A percentile compares a stretch with the other conserved stretches of the same genome.
Evolutionary conservation across 2,888 invertebrate species (phyloP).

Genomic region (Archaeoteleia sp.): DNA sequence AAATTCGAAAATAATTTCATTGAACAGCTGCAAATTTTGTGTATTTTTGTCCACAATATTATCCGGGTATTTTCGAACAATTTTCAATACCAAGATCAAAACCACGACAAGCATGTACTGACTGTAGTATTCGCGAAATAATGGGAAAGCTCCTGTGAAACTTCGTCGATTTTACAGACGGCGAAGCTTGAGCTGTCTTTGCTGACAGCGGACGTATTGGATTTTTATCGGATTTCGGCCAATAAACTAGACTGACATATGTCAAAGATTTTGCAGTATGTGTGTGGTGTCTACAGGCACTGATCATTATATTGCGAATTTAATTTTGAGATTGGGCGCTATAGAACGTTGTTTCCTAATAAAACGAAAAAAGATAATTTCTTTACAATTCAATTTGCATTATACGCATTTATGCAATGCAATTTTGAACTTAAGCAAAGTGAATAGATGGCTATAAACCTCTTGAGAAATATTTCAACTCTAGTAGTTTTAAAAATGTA

Average conservation of each 20-base stretch:
- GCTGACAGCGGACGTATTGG: constrained; percentile 60
- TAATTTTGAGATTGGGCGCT: constrained; percentile 13
- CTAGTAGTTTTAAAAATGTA: no score
- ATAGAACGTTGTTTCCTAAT: no score
- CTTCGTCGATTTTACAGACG: constrained; percentile 47
- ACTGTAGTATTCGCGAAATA: constrained; percentile 41
- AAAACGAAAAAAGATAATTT: no score
- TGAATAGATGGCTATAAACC: no score
- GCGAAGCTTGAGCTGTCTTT: constrained; percentile 42
- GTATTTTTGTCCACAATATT: no score
- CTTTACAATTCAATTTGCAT: no score
- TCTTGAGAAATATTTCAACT: no score
- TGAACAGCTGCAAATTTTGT: no score
- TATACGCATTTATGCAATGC: no score
- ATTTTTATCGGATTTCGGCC: constrained; percentile 64
- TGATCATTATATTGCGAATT: constrained; percentile 18
- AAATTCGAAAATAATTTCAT: no score
- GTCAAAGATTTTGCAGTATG: constrained; percentile 31
- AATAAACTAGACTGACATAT: constrained; percentile 55
- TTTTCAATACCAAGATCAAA: constrained; percentile 15
- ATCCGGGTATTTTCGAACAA: constrained; percentile 8
- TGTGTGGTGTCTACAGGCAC: constrained; percentile 2
- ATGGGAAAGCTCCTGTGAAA: constrained; percentile 51
- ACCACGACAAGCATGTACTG: background rate
- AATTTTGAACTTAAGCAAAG: no score